Evolutionary conservation across 2,797 vertebrate genomes (phyloP), one percentile per base, ranked within the genome.

Genomic region (Urocyon cinereoargenteus): DNA sequence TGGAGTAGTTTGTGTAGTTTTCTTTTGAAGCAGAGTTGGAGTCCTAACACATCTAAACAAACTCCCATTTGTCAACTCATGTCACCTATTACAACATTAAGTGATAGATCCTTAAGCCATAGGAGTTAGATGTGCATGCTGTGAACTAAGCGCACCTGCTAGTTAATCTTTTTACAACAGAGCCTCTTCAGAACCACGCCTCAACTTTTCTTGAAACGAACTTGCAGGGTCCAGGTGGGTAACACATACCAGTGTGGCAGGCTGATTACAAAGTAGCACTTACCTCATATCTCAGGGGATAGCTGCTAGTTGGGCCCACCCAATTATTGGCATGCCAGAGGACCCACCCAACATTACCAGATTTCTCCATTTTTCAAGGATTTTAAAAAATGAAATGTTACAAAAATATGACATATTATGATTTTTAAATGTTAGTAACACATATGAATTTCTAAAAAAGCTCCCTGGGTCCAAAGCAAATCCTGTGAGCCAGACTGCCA

Each of bases 341-440:
- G 59, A 82, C 34, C 34, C 24, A 62, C 91, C 59, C 53, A 86
- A 11, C 16, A n/a, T 77, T 77, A 34, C 40, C 18, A 81, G 21
- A 85, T 89, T 68, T 89, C 28, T 66, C 59, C 7, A 4, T 83
- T 95, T 94, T 77, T 86, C 21, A 57, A 18, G 34, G 12, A 18
- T 68, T 83, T 73, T 1, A 45, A 45, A 45, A 45, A 45, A 45
- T 45, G 40, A 45, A 45, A 45, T 45, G 40, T 45, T 45, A 45
- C 40, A 45, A 45, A 45, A 45, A 45, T 45, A 45, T 95, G 26
- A 89, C 68, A 40, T 77, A 81, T 24, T 92, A 66, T 85, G 51
- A 45, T 83, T 88, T 83, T 95, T 55, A 83, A 88, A 93, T 89
- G 66, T 73, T 78, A 83, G 24, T 49, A 86, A 84, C 55, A 84